Evolutionary conservation across 2,797 vertebrate genomes (phyloP), one percentile per base, ranked within the genome.

Genomic region (Scolopax rusticola): DNA sequence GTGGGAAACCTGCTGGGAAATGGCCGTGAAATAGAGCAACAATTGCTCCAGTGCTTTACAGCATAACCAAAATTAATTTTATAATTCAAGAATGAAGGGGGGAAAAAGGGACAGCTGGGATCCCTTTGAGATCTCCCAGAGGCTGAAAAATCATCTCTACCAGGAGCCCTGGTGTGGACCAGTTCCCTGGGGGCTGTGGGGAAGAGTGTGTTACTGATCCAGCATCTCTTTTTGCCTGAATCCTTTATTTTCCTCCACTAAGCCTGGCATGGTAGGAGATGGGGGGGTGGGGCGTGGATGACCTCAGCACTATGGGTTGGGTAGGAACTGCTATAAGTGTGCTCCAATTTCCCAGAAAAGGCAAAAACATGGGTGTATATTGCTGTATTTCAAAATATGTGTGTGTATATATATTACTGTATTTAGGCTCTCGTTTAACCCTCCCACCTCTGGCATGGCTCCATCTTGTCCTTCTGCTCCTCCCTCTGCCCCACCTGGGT

Each of bases 221-320:
- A 4, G 15, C 8, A 8, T 16, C 54, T 45, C 50, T 20, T 53
- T 53, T 71, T 53, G 24, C 19, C 36, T 15, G 8, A 74, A 56
- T 61, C 30, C 43, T 80, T 69, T 24, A 3, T 53, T 57, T 68
- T 14, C 8, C 17, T 36, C 33, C 13, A 1, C 59, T 70, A 59
- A 33, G 4, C 40, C 25, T 25, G 57, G n/a, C 33, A 15, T 0
- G 0, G 24, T 8, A 18, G 50, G n/a, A 33, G 28, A 16, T 71
- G 65, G 43, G 5, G 45, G 45, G 38, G 12, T 20, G 18, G 16
- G 15, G 40, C 15, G 16, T 11, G 8, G 20, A 20, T 30, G 61
- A 48, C 36, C 50, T 74, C 1, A 1, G 18, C 5, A 1, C 23
- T 59, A 33, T 3, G 9, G 36, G 36, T 40, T 56, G 38, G 43